Base-by-base conservation (phyloP, 2,113 vertebrate species). In the Corydoras maculifer region DNA sequence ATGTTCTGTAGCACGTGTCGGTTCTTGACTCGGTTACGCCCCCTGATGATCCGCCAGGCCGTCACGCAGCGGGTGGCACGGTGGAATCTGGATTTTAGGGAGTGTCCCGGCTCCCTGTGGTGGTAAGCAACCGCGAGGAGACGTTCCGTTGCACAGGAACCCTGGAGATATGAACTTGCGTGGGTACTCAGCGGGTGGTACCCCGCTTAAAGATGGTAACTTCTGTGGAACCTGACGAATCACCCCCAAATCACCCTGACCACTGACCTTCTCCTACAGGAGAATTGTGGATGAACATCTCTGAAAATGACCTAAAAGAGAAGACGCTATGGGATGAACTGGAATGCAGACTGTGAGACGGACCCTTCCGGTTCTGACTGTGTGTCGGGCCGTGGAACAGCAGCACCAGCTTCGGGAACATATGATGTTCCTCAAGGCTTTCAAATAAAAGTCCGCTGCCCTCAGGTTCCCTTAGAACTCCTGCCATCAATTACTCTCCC, bases 71-170 rank as follows among this genome's bases (percentile, higher is more conserved):
- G 15, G 18, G 13, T 9, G 50, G 65, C 8, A n/a, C 57, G 65
- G 55, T 68, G 73, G 60, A 77, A 67, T 62, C 14, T 54, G 53
- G 35, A 43, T 2, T 68, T 55, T 62, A 57, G 67, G 69, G 61
- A 69, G 65, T 65, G 61, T 65, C 63, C 12, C 7, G 31, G 64
- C 55, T 64, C 57, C 61, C 68, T 62, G n/a, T 58, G 54, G 55
- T 43, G 9, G 63, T 18, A 10, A 70, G 72, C 43, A 51, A 69
- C 13, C 14, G 6, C 6, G 14, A 18, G 6, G 65, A 78, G 53
- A 75, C 60, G 69, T 65, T 13, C 13, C 8, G 10, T 64, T 5
- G 64, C 25, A 30, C 5, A 59, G 43, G 49, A 75, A 75, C 31
- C 29, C 9, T 35, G 11, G 9, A 68, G 35, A 43, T 43, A 43